A percentile compares a stretch with the other conserved stretches of the same genome.
Conservation (phyloP, 1,140 invertebrate species). For the Batillaria attramentaria region DNA sequence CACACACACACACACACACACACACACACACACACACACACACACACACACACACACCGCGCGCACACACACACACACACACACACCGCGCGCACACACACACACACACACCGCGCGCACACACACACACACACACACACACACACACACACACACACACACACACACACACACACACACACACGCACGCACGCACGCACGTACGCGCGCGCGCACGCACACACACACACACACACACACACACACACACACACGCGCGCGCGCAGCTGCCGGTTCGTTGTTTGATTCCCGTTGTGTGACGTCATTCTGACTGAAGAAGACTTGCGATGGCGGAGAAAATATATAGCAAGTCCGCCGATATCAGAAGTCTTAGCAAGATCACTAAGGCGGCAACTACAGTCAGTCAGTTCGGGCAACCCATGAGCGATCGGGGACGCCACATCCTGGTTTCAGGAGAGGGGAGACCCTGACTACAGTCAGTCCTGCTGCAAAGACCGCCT, state of each 20-base stretch:
- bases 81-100: constrained; percentile 14
- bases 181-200: neutral
- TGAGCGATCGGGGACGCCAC: too few species aligned
- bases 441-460: too few species aligned
- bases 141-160: constrained; percentile 18
- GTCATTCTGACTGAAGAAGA: neutral
- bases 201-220: neutral
- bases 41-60: constrained; percentile 11
- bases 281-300: neutral
- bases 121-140: constrained; percentile 16
- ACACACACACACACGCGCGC: neutral
- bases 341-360: neutral
- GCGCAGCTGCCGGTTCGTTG: neutral
- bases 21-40: constrained; percentile 16
- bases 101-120: constrained; percentile 3
- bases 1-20: constrained; percentile 11
- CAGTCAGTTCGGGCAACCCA: neutral
- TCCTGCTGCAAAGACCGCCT: too few species aligned
- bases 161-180: neutral
- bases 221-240: neutral
- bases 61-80: constrained; percentile 18
- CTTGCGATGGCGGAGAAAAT: neutral
- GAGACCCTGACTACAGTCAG: too few species aligned
- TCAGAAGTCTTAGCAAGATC: neutral
- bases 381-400: neutral